phyloP scores from a whole-genome alignment of 1,140 invertebrate species.

The Ptiloglossa arizonensis region DNA sequence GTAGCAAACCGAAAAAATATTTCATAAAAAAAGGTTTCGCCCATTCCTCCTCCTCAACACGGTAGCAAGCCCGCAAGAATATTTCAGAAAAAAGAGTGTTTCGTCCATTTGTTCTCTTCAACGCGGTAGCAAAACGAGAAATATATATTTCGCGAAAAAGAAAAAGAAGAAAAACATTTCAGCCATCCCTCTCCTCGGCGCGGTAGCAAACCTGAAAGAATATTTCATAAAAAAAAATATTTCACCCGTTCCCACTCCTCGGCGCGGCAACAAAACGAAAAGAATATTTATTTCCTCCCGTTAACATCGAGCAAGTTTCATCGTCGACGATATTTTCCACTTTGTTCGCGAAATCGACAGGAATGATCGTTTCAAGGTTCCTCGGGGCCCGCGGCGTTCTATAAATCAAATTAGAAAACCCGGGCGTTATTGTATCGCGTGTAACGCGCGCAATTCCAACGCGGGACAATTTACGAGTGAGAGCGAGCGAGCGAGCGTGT shows the following conservation, averaged over 20 bases:
- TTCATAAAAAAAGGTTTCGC: too few species aligned
- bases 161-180: constrained; percentile 15
- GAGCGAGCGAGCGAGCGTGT: too few species aligned
- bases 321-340: constrained; percentile 2
- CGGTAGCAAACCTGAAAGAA: too few species aligned
- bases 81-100: too few species aligned
- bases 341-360: neutral
- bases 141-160: too few species aligned
- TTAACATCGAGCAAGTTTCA: neutral
- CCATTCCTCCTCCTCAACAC: too few species aligned
- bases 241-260: too few species aligned
- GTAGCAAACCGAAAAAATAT: too few species aligned
- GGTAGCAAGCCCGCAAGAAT: too few species aligned
- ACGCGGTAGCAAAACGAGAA: too few species aligned
- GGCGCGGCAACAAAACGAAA: neutral
- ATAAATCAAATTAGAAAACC: constrained; percentile 14
- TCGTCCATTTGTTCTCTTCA: too few species aligned
- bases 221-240: constrained; percentile 25
- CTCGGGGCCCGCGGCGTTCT: neutral
- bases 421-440: neutral
- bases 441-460: neutral
- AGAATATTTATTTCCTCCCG: neutral
- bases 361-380: neutral
- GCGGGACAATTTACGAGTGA: neutral
- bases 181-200: constrained; percentile 7